Percentiles rank a stretch among this genome's conserved stretches.
These are phyloP conservation scores for Mirounga angustirostris DNA, from an alignment of 2,113 vertebrate genomes.

Conservation along the genomic window DNA sequence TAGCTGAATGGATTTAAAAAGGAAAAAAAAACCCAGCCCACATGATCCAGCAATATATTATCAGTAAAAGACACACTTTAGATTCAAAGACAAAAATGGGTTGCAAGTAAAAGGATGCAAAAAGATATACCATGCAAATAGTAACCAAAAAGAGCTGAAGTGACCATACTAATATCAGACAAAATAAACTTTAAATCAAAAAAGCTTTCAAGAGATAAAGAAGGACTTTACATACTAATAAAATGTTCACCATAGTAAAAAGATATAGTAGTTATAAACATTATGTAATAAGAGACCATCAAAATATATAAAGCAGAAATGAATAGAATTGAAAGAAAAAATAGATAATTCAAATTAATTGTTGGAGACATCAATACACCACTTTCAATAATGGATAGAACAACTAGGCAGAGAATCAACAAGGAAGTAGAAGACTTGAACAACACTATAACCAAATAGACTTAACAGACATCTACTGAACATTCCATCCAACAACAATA, in stretches of 20 bases:
- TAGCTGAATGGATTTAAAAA: background rate
- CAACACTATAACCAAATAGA: background rate
- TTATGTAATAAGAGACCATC: background rate
- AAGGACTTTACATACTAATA: background rate
- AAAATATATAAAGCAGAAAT: background rate
- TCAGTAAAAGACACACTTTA: background rate
- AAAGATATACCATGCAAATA: background rate
- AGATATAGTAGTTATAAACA: background rate
- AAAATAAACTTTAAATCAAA: background rate
- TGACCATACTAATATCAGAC: background rate
- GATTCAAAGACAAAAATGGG: background rate
- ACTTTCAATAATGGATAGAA: background rate
- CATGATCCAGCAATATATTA: background rate
- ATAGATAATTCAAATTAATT: background rate
- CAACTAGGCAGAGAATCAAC: background rate
- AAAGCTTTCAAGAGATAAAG: background rate
- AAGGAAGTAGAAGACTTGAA: background rate
- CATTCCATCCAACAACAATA: background rate
- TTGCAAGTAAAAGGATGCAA: background rate
- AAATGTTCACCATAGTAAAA: background rate
- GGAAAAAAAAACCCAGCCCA: background rate
- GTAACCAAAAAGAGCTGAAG: background rate
- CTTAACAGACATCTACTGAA: background rate
- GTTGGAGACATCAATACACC: background rate
- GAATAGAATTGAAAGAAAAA: background rate